Evolutionary conservation across 2,888 invertebrate genomes (phyloP).

Genomic region (Barypeithes pellucidus): DNA sequence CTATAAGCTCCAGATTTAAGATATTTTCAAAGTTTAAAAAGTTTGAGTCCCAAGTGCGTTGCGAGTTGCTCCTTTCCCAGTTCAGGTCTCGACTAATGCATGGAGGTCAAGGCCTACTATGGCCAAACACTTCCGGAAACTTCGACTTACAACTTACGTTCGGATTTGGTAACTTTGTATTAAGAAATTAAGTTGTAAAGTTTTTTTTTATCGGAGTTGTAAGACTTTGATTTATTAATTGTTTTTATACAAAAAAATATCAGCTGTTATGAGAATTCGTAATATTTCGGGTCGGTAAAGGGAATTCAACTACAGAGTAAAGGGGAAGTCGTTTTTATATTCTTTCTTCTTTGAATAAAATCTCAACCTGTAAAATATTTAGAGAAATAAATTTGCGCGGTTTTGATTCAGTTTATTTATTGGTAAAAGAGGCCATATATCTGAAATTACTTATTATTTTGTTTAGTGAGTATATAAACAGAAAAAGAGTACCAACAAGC

Average conservation of each 20-base stretch:
- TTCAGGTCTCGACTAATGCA: conserved; percentile 48
- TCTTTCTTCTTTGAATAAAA: too few relatives aligned
- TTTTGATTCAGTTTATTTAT: too few relatives aligned
- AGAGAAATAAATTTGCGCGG: too few relatives aligned
- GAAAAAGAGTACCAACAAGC: too few relatives aligned
- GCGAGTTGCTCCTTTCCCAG: conserved; percentile 47
- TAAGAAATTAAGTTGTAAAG: conserved; percentile 42
- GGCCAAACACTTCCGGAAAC: conserved; percentile 50
- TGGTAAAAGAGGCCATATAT: too few relatives aligned
- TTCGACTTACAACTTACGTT: conserved; percentile 43
- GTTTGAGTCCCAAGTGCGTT: conserved; percentile 54
- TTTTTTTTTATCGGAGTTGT: conserved; percentile 29
- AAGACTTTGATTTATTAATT: conserved; percentile 11
- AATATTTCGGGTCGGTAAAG: background rate
- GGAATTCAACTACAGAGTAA: too few relatives aligned
- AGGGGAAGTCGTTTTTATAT: too few relatives aligned
- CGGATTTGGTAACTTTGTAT: conserved; percentile 39
- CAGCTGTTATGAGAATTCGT: too few relatives aligned
- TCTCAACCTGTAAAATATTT: too few relatives aligned
- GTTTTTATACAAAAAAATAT: too few relatives aligned
- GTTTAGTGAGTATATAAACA: too few relatives aligned
- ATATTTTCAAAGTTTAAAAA: conserved; percentile 54
- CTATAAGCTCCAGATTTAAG: conserved; percentile 50
- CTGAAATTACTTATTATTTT: too few relatives aligned
- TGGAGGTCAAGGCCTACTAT: conserved; percentile 52